Conservation (phyloP, 2,113 vertebrate species). For the Engystomops pustulosus region DNA sequence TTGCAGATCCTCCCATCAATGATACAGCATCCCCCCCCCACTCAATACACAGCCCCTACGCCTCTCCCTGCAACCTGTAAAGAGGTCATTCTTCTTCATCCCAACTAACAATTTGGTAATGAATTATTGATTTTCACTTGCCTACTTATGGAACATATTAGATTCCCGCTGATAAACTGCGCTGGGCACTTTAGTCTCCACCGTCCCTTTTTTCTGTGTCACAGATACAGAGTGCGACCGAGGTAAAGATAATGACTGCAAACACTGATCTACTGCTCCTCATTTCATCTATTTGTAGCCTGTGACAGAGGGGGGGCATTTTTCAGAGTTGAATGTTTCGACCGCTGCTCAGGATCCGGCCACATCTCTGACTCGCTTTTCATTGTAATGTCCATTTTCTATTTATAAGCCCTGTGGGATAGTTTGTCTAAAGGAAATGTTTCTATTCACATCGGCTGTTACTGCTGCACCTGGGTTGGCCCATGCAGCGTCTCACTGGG, state of each 20-base stretch:
- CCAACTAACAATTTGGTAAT: constrained; percentile 99
- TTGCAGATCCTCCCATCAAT: neutral
- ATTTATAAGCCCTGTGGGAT: constrained; percentile 95
- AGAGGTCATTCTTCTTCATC: constrained; percentile 95
- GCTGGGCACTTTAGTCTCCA: constrained; percentile 83
- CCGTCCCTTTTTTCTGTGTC: constrained; percentile 80
- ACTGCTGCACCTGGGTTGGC: constrained; percentile 94
- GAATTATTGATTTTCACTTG: constrained; percentile 99
- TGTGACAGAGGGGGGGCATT: constrained; percentile 88
- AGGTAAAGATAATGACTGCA: constrained; percentile 91
- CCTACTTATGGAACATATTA: constrained; percentile 96
- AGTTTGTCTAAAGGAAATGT: constrained; percentile 99
- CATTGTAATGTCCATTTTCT: constrained; percentile 87
- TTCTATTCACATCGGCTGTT: constrained; percentile 95
- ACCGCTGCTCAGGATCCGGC: constrained; percentile 83
- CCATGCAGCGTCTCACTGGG: constrained; percentile 83
- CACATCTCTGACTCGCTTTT: constrained; percentile 86
- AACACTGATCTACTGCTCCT: constrained; percentile 85
- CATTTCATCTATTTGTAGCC: constrained; percentile 95
- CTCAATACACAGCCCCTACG: constrained; percentile 66
- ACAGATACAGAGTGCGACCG: constrained; percentile 73
- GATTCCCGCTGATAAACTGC: constrained; percentile 99
- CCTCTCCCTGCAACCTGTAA: constrained; percentile 85
- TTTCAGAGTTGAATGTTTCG: constrained; percentile 90
- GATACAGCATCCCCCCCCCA: constrained; percentile 78